These are phyloP conservation scores for Sorex araneus DNA, from an alignment of 2,113 vertebrate genomes.

Conservation along the genomic window DNA sequence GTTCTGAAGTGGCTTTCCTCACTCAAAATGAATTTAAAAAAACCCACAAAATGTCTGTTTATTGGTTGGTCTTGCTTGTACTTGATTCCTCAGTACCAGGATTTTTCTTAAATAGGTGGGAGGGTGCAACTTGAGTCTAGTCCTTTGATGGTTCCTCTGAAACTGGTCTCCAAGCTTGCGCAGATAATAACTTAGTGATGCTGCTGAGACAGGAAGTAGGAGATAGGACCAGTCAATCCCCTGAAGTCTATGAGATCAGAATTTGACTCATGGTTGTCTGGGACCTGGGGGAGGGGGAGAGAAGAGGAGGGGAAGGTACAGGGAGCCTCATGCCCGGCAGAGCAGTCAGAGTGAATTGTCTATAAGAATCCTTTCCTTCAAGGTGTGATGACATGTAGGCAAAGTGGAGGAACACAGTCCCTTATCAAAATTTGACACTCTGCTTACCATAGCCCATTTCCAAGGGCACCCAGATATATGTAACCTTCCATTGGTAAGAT, in stretches of 20 bases:
- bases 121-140: background rate
- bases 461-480: background rate
- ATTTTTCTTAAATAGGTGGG: background rate
- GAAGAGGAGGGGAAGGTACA: background rate
- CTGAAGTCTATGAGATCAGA: background rate
- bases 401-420: background rate
- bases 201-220: constrained; percentile 16
- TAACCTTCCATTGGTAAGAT: background rate
- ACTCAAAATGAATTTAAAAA: background rate
- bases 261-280: background rate
- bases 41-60: background rate
- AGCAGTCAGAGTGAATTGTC: background rate
- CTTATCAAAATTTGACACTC: background rate
- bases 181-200: background rate
- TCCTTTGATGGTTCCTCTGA: background rate
- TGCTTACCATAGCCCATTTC: background rate
- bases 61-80: background rate
- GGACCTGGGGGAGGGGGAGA: background rate
- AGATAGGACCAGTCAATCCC: background rate
- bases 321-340: background rate
- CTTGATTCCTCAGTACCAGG: background rate
- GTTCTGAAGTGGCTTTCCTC: background rate
- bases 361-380: constrained; percentile 40
- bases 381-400: background rate
- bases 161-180: background rate